A percentile compares a stretch with the other conserved stretches of the same genome.
Conservation (phyloP, 1,140 invertebrate species). For the Papilio polyxenes region DNA sequence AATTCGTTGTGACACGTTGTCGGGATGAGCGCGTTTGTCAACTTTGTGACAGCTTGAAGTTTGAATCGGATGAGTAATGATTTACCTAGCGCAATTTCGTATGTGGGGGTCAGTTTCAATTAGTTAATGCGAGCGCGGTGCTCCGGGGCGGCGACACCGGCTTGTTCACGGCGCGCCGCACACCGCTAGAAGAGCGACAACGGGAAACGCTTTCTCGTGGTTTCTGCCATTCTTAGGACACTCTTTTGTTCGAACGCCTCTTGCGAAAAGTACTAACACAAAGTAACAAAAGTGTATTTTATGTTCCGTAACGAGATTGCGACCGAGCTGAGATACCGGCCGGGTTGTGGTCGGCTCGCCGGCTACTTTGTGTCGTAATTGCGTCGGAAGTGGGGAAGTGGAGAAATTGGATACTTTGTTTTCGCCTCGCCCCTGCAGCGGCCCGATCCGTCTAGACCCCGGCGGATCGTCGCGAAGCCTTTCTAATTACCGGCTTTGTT, state of each 20-base stretch:
- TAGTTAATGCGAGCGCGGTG: slow-evolving; percentile 24
- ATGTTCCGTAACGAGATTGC: slow-evolving; percentile 71
- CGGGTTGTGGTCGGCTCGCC: slow-evolving; percentile 65
- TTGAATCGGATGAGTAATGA: slow-evolving; percentile 45
- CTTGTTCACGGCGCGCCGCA: slow-evolving; percentile 22
- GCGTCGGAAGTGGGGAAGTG: slow-evolving; percentile 76
- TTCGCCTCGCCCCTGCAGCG: slow-evolving; percentile 56
- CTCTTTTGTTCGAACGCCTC: slow-evolving; percentile 42
- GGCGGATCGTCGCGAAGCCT: slow-evolving; percentile 66
- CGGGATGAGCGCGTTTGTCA: slow-evolving; percentile 20
- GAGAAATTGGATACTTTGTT: slow-evolving; percentile 78
- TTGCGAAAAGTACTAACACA: slow-evolving; percentile 57
- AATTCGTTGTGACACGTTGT: slow-evolving; percentile 7
- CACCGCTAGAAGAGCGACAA: neutral
- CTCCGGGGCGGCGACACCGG: neutral
- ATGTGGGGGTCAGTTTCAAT: slow-evolving; percentile 30
- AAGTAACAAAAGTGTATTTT: slow-evolving; percentile 65
- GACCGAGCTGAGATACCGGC: slow-evolving; percentile 65
- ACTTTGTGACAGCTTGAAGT: slow-evolving; percentile 43
- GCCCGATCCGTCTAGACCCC: slow-evolving; percentile 48
- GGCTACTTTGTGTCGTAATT: slow-evolving; percentile 73
- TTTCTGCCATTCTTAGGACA: slow-evolving; percentile 28
- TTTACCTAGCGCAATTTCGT: slow-evolving; percentile 35
- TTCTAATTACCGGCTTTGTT: slow-evolving; percentile 68
- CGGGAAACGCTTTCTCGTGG: slow-evolving; percentile 14